These are phyloP conservation scores for Hyles lineata DNA, from an alignment of 2,888 invertebrate species.

Conservation along the genomic window DNA sequence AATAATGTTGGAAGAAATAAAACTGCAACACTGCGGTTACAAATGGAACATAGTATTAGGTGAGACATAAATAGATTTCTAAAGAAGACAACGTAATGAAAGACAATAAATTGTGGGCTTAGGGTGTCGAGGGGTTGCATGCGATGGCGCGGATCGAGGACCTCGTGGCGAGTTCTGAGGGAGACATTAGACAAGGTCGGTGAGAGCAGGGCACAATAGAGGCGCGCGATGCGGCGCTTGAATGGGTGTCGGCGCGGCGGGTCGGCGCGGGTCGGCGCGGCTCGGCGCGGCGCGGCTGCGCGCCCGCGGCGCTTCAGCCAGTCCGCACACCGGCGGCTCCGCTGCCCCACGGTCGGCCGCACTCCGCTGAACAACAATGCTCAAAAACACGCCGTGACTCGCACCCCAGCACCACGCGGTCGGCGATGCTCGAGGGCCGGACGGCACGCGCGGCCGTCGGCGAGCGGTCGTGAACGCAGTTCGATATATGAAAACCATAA, in stretches of 20 bases:
- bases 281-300: slow-evolving; percentile 59
- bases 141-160: slow-evolving; percentile 47
- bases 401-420: slow-evolving; percentile 68
- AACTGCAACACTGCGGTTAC: neutral
- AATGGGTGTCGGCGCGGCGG: slow-evolving; percentile 44
- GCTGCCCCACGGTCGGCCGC: slow-evolving; percentile 85
- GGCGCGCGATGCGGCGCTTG: slow-evolving; percentile 50
- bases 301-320: slow-evolving; percentile 69
- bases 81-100: neutral
- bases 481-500: slow-evolving; percentile 78
- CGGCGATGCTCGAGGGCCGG: slow-evolving; percentile 78
- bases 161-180: slow-evolving; percentile 52
- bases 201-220: slow-evolving; percentile 45
- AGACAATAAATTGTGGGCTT: slow-evolving; percentile 11
- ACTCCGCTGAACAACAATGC: slow-evolving; percentile 84
- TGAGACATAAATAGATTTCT: neutral
- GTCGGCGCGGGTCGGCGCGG: slow-evolving; percentile 47
- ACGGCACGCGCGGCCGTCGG: slow-evolving; percentile 79
- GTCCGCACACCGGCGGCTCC: slow-evolving; percentile 85
- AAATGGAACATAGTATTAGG: neutral
- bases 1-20: too few species aligned
- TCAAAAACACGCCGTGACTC: slow-evolving; percentile 79
- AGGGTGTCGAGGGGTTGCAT: slow-evolving; percentile 31
- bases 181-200: slow-evolving; percentile 60
- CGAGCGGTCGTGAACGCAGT: slow-evolving; percentile 74